Evolutionary conservation across 2,113 vertebrate species (phyloP).

Genomic region (Lichenostomus cassidix): DNA sequence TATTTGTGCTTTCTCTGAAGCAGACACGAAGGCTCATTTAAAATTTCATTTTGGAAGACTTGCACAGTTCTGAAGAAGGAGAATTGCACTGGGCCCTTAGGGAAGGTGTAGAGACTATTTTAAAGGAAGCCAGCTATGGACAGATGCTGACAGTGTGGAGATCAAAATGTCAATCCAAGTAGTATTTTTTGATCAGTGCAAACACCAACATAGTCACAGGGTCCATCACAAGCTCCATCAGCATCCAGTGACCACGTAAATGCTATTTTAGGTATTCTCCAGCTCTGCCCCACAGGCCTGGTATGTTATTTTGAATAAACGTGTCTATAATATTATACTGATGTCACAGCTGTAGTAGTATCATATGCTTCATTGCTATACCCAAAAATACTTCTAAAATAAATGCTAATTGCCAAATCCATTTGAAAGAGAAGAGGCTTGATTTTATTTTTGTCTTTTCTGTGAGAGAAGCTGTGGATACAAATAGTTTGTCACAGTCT

Average conservation of each 20-base stretch:
- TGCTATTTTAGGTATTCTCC: background rate
- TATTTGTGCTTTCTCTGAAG: background rate
- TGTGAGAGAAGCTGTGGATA: background rate
- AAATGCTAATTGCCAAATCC: conserved; percentile 1
- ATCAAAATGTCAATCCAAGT: background rate
- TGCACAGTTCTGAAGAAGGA: background rate
- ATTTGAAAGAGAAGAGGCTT: background rate
- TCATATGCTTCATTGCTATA: background rate
- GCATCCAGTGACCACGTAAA: background rate
- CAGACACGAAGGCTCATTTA: background rate
- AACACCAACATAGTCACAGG: background rate
- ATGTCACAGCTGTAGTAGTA: conserved; percentile 6
- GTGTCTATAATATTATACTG: background rate
- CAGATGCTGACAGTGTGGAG: background rate
- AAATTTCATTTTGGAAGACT: background rate
- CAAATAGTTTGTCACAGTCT: conserved; percentile 9
- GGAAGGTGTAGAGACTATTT: background rate
- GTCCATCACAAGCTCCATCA: background rate
- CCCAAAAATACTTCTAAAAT: background rate
- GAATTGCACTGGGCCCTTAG: background rate
- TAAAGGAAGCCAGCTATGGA: background rate
- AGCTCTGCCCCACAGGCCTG: background rate
- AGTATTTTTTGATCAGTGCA: background rate
- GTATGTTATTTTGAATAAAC: background rate
- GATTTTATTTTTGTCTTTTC: conserved; percentile 17